A percentile compares a stretch with the other conserved stretches of the same genome.
phyloP scores from a whole-genome alignment of 2,888 invertebrate species.

The Periphyllus acericola region DNA sequence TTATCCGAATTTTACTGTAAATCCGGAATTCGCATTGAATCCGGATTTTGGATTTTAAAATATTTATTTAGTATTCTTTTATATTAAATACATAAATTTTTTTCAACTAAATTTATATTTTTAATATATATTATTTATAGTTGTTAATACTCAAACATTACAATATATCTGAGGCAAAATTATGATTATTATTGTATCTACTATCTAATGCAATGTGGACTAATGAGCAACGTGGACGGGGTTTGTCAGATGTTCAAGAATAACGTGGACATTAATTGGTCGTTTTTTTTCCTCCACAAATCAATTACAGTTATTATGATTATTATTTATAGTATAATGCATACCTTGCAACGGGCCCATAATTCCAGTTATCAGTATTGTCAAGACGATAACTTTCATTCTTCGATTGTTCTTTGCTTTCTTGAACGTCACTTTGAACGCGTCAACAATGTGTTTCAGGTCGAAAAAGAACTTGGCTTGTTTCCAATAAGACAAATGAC shows the following conservation, averaged over 20 bases:
- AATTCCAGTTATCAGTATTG: slow-evolving; percentile 84
- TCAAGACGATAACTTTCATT: slow-evolving; percentile 79
- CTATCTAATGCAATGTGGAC: no score
- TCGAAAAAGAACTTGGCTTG: slow-evolving; percentile 80
- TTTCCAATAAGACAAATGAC: slow-evolving; percentile 67
- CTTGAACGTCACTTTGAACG: slow-evolving; percentile 83
- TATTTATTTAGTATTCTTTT: no score
- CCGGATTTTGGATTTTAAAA: no score
- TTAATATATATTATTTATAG: no score
- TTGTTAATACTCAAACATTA: no score
- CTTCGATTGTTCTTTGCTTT: slow-evolving; percentile 79
- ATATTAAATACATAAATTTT: no score
- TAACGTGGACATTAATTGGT: not conserved
- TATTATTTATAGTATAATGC: slow-evolving; percentile 66
- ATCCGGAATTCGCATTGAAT: no score
- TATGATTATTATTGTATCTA: no score
- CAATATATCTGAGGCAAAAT: no score
- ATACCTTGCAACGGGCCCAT: slow-evolving; percentile 89
- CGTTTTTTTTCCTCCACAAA: not conserved
- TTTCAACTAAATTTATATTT: no score
- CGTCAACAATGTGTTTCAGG: slow-evolving; percentile 79
- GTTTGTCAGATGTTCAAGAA: not conserved
- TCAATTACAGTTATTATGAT: not conserved
- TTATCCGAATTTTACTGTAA: no score
- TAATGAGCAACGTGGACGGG: no score